These are phyloP conservation scores for Phaenicophaeus curvirostris DNA, from an alignment of 2,797 vertebrate genomes.

Conservation along the genomic window DNA sequence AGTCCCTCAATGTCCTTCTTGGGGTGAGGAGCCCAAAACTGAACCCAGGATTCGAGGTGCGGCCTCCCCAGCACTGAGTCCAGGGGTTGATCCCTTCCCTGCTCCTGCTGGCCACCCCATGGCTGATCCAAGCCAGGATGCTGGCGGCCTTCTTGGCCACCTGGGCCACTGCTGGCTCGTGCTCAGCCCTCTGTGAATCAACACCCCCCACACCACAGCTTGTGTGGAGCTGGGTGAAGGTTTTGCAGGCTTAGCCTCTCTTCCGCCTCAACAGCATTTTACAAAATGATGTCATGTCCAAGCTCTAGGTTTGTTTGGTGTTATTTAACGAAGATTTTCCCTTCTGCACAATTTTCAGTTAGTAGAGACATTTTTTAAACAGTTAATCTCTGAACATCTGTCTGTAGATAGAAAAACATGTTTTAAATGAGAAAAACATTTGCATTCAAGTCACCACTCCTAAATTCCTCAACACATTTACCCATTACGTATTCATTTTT, in stretches of 20 bases:
- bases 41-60: too few species aligned
- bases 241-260: not conserved
- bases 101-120: too few species aligned
- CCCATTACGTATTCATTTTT: not conserved
- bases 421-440: not conserved
- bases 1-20: too few species aligned
- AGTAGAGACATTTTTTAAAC: not conserved
- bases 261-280: not conserved
- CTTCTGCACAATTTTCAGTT: not conserved
- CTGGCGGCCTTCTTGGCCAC: too few species aligned
- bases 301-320: not conserved
- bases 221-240: not conserved
- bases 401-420: not conserved
- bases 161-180: too few species aligned
- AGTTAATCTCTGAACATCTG: not conserved
- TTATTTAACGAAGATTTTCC: not conserved
- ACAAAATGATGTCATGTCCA: not conserved
- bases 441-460: not conserved
- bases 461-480: not conserved
- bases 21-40: too few species aligned
- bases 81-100: too few species aligned
- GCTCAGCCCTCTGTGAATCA: too few species aligned
- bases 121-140: too few species aligned
- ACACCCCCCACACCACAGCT: not conserved
- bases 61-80: too few species aligned